Conservation (phyloP, 2,113 vertebrate genomes). For the Ranitomeya imitator region DNA sequence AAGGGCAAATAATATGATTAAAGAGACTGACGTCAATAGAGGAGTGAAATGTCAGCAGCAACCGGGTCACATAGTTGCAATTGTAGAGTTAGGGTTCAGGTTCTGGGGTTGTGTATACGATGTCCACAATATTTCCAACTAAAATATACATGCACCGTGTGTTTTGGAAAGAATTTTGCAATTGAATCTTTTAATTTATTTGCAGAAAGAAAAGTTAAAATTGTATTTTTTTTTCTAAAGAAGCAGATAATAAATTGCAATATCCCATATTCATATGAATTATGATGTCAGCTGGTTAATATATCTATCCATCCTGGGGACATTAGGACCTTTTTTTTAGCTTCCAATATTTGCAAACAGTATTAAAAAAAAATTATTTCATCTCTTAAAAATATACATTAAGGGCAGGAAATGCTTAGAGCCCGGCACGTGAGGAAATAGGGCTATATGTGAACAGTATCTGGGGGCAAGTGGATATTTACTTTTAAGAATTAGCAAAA, state of each 20-base stretch:
- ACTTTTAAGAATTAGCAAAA: constrained; percentile 13
- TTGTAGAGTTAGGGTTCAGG: neutral
- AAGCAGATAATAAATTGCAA: neutral
- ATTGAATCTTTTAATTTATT: too few species aligned
- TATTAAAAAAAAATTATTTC: neutral
- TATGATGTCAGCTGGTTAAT: neutral
- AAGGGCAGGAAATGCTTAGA: neutral
- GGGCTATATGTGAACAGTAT: neutral
- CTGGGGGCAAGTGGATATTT: constrained; percentile 7
- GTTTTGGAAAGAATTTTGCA: too few species aligned
- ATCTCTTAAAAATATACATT: neutral
- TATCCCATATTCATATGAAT: neutral
- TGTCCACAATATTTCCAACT: too few species aligned
- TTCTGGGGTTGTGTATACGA: neutral
- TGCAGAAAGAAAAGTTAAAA: too few species aligned
- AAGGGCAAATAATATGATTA: constrained; percentile 11
- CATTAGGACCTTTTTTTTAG: neutral
- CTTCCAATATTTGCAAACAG: neutral
- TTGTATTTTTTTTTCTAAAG: neutral
- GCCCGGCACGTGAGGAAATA: neutral
- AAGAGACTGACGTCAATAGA: neutral
- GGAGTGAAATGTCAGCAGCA: neutral
- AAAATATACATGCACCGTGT: too few species aligned
- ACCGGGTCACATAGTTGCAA: neutral
- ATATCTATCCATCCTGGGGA: neutral